Percentiles rank a stretch among this genome's conserved stretches.
phyloP scores from a whole-genome alignment of 2,113 vertebrate species.

The Barbus barbus region DNA sequence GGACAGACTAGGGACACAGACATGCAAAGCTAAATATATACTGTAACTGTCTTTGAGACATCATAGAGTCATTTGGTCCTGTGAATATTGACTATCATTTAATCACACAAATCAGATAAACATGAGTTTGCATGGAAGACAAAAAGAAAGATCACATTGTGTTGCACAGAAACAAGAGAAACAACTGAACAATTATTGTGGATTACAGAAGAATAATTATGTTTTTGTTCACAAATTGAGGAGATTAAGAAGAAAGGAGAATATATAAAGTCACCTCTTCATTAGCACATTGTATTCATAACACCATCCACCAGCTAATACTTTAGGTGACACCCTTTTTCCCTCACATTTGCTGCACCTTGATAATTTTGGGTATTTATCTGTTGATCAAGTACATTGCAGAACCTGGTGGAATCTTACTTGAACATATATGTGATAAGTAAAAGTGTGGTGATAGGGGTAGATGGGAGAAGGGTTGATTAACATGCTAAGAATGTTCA shows the following conservation, averaged over 20 bases:
- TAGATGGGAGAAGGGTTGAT: not conserved
- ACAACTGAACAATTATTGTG: not conserved
- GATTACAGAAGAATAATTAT: not conserved
- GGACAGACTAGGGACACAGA: not conserved
- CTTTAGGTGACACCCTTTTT: not conserved
- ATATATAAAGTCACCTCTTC: not conserved
- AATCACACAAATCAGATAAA: not conserved
- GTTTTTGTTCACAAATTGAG: not conserved
- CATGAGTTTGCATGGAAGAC: not conserved
- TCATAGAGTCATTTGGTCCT: conserved; percentile 1
- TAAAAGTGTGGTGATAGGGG: not conserved
- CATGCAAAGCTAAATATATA: conserved; percentile 21
- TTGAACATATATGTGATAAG: not conserved
- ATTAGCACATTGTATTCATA: not conserved
- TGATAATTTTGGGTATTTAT: not conserved
- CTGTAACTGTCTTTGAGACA: conserved; percentile 23
- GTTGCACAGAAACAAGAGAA: not conserved
- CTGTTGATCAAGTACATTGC: not conserved
- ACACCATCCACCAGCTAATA: not conserved
- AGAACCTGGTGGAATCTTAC: not conserved
- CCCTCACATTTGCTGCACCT: not conserved
- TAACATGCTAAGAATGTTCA: not conserved
- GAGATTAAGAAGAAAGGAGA: not conserved
- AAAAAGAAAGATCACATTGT: not conserved
- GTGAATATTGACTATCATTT: conserved; percentile 10